Evolutionary conservation across 2,797 vertebrate species (phyloP).

Genomic region (Fratercula arctica): DNA sequence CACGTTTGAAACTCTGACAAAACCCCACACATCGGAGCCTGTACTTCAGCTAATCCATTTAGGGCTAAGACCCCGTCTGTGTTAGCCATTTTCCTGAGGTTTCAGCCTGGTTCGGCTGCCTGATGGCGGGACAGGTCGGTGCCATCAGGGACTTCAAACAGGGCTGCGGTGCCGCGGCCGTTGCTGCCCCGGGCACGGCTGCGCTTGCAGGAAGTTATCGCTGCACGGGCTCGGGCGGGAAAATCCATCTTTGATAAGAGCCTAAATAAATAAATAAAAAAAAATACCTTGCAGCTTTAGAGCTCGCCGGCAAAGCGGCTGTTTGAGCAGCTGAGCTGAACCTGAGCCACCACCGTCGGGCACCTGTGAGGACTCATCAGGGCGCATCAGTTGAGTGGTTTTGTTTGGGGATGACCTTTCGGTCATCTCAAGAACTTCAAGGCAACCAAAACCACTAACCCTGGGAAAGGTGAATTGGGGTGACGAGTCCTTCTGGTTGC

Average conservation of each 20-base stretch:
- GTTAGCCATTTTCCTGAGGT: not conserved
- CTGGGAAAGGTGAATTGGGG: not conserved
- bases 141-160: not conserved
- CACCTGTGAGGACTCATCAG: not conserved
- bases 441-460: not conserved
- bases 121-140: fast-evolving
- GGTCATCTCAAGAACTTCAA: not conserved
- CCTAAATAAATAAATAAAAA: not conserved
- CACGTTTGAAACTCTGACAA: slow-evolving; percentile 55
- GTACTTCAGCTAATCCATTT: not conserved
- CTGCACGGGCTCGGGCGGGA: not conserved
- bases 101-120: not conserved
- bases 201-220: not conserved
- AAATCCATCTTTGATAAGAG: slow-evolving; percentile 47
- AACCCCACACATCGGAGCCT: not conserved
- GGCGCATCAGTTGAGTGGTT: not conserved
- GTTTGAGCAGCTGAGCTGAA: not conserved
- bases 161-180: not conserved
- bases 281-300: not conserved
- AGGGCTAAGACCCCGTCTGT: not conserved
- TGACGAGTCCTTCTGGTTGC: not conserved
- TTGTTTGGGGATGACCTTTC: not conserved
- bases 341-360: fast-evolving
- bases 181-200: slow-evolving; percentile 14
- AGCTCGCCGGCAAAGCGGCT: not conserved